Evolutionary conservation across 1,140 invertebrate genomes (phyloP).

Genomic region (Drosophila tani): DNA sequence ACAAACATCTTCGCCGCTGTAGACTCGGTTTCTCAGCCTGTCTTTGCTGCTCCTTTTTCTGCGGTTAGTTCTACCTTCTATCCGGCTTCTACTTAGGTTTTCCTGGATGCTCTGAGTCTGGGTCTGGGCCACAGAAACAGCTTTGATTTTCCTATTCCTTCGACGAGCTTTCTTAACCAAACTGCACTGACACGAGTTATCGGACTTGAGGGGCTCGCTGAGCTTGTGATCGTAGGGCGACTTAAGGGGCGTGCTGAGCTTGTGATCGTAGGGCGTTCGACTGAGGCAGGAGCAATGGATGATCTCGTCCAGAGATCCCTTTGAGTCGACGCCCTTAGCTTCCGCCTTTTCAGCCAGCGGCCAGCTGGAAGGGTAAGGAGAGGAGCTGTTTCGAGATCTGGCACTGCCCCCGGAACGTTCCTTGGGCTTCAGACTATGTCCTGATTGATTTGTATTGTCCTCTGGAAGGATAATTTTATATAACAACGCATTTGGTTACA

Average conservation of each 20-base stretch:
- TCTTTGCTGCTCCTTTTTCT: not conserved
- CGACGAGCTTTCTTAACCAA: conserved; percentile 7
- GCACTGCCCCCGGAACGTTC: conserved; percentile 23
- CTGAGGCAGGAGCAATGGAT: conserved; percentile 37
- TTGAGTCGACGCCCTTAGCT: not conserved
- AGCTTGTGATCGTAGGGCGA: conserved; percentile 47
- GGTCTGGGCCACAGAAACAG: not conserved
- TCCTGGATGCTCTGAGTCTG: not conserved
- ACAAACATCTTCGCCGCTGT: conserved; percentile 14
- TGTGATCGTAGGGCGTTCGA: conserved; percentile 50
- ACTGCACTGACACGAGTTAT: conserved; percentile 14
- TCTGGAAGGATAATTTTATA: not conserved
- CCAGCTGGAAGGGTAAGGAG: conserved; percentile 59
- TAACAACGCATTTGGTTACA: not conserved
- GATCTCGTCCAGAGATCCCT: conserved; percentile 19
- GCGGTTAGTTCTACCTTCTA: not conserved
- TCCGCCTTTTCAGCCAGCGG: not conserved
- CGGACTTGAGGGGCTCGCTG: conserved; percentile 12
- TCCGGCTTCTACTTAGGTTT: not conserved
- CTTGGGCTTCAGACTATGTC: conserved; percentile 12
- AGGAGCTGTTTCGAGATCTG: conserved; percentile 42
- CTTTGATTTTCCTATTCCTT: not conserved
- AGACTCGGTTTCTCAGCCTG: not conserved
- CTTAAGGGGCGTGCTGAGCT: conserved; percentile 25
- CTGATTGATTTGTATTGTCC: not conserved